A percentile compares a stretch with the other conserved stretches of the same genome.
Conservation (phyloP, 2,888 invertebrate genomes). For the Pelosia muscerda region DNA sequence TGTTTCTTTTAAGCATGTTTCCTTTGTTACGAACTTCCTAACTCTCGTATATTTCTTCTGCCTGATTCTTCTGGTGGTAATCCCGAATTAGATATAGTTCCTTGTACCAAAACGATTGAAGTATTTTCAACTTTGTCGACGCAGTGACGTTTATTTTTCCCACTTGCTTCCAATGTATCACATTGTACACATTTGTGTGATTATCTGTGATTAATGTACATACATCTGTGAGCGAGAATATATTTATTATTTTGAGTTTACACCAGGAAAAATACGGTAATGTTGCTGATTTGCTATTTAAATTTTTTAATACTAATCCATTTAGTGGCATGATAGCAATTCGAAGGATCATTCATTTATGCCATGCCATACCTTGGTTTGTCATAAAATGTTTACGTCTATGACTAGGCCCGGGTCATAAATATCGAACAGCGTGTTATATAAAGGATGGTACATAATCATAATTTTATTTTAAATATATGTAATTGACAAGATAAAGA, state of each 20-base stretch:
- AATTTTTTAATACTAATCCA: background rate
- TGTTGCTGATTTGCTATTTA: background rate
- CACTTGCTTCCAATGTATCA: constrained; percentile 1
- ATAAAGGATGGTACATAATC: background rate
- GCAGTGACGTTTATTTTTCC: constrained; percentile 20
- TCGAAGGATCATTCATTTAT: background rate
- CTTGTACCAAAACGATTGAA: constrained; percentile 36
- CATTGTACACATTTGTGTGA: background rate
- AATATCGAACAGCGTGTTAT: background rate
- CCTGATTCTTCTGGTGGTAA: constrained; percentile 41
- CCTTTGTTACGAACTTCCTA: background rate
- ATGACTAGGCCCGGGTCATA: background rate
- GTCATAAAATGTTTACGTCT: background rate
- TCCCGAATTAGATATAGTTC: constrained; percentile 42
- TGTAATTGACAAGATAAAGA: too few relatives aligned
- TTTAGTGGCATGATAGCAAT: background rate
- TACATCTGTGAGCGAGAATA: background rate
- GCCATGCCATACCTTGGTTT: background rate
- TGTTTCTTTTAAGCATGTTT: background rate
- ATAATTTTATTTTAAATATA: too few relatives aligned
- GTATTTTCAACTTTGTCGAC: constrained; percentile 40
- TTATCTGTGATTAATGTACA: constrained; percentile 2
- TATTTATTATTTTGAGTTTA: background rate
- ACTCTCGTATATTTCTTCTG: constrained; percentile 18
- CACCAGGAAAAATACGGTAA: background rate